A percentile compares a stretch with the other conserved stretches of the same genome.
Evolutionary conservation across 2,797 vertebrate species (phyloP).

Genomic region (Oceanodroma leucorhoa): DNA sequence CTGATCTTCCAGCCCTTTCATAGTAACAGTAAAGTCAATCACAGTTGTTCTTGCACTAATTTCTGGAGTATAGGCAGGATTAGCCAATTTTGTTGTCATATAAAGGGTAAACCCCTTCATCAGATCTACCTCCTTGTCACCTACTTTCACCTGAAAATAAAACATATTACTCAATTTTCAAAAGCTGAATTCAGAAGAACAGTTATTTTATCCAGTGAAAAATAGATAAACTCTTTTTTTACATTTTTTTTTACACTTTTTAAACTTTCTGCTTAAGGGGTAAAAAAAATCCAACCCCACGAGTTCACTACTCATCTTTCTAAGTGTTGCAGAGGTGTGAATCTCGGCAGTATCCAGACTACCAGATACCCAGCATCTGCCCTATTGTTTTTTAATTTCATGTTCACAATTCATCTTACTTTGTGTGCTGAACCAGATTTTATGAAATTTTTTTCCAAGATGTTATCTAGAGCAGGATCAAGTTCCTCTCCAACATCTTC

Average conservation of each 20-base stretch:
- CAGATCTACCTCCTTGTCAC: conserved; percentile 86
- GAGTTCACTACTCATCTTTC: not conserved
- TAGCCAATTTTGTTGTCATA: conserved; percentile 86
- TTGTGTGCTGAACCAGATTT: conserved; percentile 84
- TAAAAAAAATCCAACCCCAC: not conserved
- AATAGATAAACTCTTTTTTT: not conserved
- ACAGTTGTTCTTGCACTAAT: conserved; percentile 83
- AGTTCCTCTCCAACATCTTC: conserved; percentile 87
- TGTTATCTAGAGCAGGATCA: conserved; percentile 84
- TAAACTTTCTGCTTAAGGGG: not conserved
- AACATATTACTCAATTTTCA: not conserved
- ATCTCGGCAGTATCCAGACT: not conserved
- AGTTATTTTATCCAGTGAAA: not conserved
- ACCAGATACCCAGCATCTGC: not conserved
- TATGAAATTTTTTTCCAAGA: conserved; percentile 88
- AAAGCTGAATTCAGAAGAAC: not conserved
- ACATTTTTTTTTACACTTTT: not conserved
- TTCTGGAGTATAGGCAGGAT: conserved; percentile 86
- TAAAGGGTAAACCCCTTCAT: conserved; percentile 82
- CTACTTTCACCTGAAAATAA: conserved; percentile 82
- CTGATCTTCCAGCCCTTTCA: conserved; percentile 85
- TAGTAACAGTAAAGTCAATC: conserved; percentile 87
- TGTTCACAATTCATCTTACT: conserved; percentile 61
- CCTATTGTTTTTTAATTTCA: not conserved
- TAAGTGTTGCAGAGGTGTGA: not conserved